Evolutionary conservation across 2,113 vertebrate genomes (phyloP).

Genomic region (Rhegmatorhina hoffmannsi): DNA sequence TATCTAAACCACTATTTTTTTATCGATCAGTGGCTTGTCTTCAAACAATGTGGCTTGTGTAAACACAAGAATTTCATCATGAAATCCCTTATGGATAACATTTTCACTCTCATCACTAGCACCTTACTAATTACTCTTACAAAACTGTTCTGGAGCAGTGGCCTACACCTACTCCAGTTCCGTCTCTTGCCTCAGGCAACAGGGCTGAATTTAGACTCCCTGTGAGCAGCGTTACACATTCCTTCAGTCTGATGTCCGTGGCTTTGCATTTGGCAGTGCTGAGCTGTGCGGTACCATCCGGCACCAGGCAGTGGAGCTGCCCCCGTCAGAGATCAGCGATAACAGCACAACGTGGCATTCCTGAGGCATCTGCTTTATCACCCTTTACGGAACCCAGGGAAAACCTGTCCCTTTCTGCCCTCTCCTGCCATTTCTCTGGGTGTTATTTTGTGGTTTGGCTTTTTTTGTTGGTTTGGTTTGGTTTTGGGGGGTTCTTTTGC

Average conservation of each 20-base stretch:
- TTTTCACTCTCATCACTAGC: background rate
- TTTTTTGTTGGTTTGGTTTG: background rate
- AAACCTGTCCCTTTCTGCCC: background rate
- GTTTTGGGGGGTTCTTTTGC: background rate
- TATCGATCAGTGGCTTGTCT: background rate
- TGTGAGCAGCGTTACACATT: background rate
- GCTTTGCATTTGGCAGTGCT: conserved; percentile 11
- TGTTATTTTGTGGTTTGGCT: background rate
- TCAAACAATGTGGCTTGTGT: background rate
- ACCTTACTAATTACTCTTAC: background rate
- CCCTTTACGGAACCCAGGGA: fast-evolving
- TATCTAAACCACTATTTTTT: background rate
- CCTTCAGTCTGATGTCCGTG: background rate
- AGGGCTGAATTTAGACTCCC: background rate
- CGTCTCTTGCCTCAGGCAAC: background rate
- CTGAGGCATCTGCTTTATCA: background rate
- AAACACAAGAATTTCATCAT: background rate
- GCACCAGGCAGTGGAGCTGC: conserved; percentile 4
- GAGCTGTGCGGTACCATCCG: background rate
- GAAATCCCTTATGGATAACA: background rate
- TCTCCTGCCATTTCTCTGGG: background rate
- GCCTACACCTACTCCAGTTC: background rate
- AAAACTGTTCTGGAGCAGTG: background rate
- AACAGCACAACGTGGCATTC: background rate
- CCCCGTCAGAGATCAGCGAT: background rate